Percentiles rank a stretch among this genome's conserved stretches.
Evolutionary conservation across 2,113 vertebrate genomes (phyloP).

Genomic region (Thunnus thynnus): DNA sequence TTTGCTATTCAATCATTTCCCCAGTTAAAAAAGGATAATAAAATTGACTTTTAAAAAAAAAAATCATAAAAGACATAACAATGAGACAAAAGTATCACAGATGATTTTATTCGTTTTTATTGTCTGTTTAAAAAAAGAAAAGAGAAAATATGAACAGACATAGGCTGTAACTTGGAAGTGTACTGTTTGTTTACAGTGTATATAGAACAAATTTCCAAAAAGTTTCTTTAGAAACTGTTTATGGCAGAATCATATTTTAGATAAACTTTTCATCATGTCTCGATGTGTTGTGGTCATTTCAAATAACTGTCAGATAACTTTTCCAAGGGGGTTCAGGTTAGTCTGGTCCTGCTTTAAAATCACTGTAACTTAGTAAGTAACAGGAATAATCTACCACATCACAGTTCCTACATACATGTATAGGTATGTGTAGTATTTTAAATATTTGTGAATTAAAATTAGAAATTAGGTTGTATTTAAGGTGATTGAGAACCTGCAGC

Average conservation of each 20-base stretch:
- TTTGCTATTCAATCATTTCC: background rate
- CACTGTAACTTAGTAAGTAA: background rate
- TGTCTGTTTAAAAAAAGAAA: background rate
- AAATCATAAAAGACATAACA: too few species aligned
- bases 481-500: background rate
- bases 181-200: too few species aligned
- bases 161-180: too few species aligned
- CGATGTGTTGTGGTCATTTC: background rate
- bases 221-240: too few species aligned
- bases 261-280: too few species aligned
- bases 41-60: too few species aligned
- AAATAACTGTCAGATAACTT: background rate
- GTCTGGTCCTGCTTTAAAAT: conserved; percentile 2
- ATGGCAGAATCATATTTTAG: too few species aligned
- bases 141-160: too few species aligned
- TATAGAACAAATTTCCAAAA: too few species aligned
- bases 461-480: background rate
- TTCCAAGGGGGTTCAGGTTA: conserved; percentile 35
- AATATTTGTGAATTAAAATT: background rate
- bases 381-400: background rate
- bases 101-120: background rate
- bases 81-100: too few species aligned
- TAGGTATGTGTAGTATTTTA: conserved; percentile 31
- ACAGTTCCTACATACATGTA: background rate
- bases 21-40: too few species aligned